Evolutionary conservation across 2,888 invertebrate species (phyloP).

Genomic region (Brachypalpus laphriformis): DNA sequence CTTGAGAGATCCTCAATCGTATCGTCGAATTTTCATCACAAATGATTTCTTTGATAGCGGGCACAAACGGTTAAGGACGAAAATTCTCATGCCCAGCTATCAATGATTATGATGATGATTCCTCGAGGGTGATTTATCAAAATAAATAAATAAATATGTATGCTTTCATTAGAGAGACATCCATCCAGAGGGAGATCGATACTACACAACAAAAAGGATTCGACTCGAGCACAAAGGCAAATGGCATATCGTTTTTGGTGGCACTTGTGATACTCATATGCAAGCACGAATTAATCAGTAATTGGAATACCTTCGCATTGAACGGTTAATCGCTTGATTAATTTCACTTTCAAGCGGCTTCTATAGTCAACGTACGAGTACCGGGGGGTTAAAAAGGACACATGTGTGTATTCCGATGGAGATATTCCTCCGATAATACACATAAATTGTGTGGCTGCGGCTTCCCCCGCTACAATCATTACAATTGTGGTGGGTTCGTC

Average conservation of each 20-base stretch:
- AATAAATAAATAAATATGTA: constrained; percentile 56
- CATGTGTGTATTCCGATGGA: constrained; percentile 44
- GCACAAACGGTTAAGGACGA: constrained; percentile 41
- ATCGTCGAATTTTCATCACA: constrained; percentile 50
- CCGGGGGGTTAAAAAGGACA: constrained; percentile 56
- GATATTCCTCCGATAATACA: neutral
- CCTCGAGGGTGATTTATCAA: constrained; percentile 59
- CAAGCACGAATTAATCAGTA: constrained; percentile 68
- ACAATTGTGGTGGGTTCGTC: constrained; percentile 44
- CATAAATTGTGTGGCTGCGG: neutral
- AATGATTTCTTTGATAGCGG: constrained; percentile 31
- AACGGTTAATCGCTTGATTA: constrained; percentile 67
- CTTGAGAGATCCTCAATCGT: constrained; percentile 62
- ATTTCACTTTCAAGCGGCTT: constrained; percentile 55
- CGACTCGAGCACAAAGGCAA: constrained; percentile 43
- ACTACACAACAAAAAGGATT: constrained; percentile 57
- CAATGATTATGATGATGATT: constrained; percentile 7
- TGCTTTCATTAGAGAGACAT: constrained; percentile 37
- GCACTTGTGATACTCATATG: constrained; percentile 59
- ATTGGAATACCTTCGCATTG: constrained; percentile 62
- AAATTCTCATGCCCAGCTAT: constrained; percentile 56
- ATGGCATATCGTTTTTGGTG: constrained; percentile 65
- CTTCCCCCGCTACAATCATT: constrained; percentile 45
- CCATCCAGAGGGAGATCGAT: constrained; percentile 31
- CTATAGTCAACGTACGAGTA: neutral